phyloP scores from a whole-genome alignment of 2,113 vertebrate genomes.

The Thunnus thynnus region DNA sequence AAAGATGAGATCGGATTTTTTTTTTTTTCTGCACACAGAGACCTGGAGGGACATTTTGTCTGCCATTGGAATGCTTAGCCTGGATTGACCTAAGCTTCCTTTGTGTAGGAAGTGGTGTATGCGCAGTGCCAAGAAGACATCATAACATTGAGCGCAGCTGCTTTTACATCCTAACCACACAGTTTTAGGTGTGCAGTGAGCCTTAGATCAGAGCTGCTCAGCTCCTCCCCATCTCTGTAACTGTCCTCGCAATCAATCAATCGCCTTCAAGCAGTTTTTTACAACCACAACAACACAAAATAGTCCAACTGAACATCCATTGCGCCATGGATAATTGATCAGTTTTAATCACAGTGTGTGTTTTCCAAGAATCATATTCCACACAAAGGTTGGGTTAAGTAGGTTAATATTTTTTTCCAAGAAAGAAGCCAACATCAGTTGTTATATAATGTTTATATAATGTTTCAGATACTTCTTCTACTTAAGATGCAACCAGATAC shows the following conservation, averaged over 20 bases:
- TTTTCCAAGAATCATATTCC: conserved; percentile 25
- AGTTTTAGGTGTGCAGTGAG: conserved; percentile 26
- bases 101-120: conserved; percentile 23
- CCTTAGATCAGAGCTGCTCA: conserved; percentile 25
- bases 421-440: not conserved
- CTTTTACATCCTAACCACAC: conserved; percentile 28
- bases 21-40: not conserved
- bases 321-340: conserved; percentile 30
- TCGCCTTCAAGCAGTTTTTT: conserved; percentile 43
- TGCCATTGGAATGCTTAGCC: conserved; percentile 1
- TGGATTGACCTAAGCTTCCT: conserved; percentile 20
- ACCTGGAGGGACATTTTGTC: not conserved
- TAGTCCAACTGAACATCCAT: conserved; percentile 36
- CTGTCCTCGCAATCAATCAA: conserved; percentile 26
- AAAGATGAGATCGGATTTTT: not conserved
- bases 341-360: conserved; percentile 3
- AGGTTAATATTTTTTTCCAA: not conserved
- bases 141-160: conserved; percentile 32
- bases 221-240: conserved; percentile 31
- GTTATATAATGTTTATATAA: not conserved
- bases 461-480: not conserved
- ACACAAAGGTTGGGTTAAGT: not conserved
- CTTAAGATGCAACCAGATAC: not conserved
- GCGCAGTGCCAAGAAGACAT: conserved; percentile 42
- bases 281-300: conserved; percentile 35